Evolutionary conservation across 64 coral and sea anemone genomes (phyloP).

Genomic region (Stylophora pistillata): DNA sequence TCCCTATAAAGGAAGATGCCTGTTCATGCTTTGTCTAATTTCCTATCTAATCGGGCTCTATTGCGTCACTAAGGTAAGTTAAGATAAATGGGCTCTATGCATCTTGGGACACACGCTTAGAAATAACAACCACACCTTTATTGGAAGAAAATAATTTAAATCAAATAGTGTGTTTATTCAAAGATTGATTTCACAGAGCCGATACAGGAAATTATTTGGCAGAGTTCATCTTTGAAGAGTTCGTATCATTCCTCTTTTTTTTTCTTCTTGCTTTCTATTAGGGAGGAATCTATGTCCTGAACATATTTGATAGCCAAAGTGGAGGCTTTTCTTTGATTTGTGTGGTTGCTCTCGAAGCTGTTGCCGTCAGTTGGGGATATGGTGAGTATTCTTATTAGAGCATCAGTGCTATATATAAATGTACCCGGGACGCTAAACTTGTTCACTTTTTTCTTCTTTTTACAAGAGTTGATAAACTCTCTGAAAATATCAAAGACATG

Average conservation of each 20-base stretch:
- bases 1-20: background rate
- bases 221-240: no score
- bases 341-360: conserved; percentile 67
- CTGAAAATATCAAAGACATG: conserved; percentile 71
- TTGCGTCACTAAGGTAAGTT: conserved; percentile 63
- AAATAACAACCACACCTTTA: no score
- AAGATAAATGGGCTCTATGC: no score
- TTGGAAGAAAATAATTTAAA: no score
- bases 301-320: conserved; percentile 68
- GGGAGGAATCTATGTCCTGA: conserved; percentile 79
- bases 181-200: no score
- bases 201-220: no score
- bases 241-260: background rate
- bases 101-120: no score
- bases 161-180: no score
- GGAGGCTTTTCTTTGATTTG: conserved; percentile 74
- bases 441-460: background rate
- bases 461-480: conserved; percentile 66
- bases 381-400: conserved; percentile 29
- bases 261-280: background rate
- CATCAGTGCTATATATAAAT: no score
- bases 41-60: conserved; percentile 55
- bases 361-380: conserved; percentile 65
- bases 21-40: conserved; percentile 4
- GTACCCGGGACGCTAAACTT: no score